Percentiles rank a stretch among this genome's conserved stretches.
Conservation (phyloP, 1,140 invertebrate genomes). For the Ctenoplectra terminalis region DNA sequence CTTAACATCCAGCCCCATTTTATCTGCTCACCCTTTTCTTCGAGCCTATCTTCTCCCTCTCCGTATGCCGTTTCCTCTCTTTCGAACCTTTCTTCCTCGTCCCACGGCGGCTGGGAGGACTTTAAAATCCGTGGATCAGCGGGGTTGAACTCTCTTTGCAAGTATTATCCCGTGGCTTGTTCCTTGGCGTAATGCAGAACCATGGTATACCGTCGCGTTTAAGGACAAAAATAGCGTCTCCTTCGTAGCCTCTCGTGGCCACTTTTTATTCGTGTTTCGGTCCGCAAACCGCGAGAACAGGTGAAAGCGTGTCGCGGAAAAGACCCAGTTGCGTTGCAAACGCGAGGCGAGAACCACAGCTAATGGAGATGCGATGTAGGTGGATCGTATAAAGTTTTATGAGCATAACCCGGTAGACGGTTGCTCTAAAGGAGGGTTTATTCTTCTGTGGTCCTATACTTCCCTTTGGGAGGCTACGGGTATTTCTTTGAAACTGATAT, state of each 20-base stretch:
- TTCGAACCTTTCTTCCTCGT: constrained; percentile 12
- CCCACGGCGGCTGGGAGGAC: neutral
- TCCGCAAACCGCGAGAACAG: constrained; percentile 36
- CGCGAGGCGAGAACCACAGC: constrained; percentile 58
- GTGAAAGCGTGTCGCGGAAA: constrained; percentile 46
- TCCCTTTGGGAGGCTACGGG: neutral
- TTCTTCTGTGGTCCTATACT: neutral
- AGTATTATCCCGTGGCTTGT: constrained; percentile 51
- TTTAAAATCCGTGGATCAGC: constrained; percentile 50
- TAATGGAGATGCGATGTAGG: constrained; percentile 78
- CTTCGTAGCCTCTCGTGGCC: constrained; percentile 12
- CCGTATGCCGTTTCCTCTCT: neutral
- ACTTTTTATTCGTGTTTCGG: constrained; percentile 39
- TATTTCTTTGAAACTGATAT: neutral
- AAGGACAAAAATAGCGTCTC: constrained; percentile 52
- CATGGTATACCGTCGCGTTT: constrained; percentile 44
- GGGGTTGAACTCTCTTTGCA: constrained; percentile 35
- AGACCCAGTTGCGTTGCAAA: constrained; percentile 54
- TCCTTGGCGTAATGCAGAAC: constrained; percentile 51
- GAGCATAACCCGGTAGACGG: constrained; percentile 43
- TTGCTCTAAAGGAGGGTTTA: neutral
- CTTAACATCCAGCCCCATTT: constrained; percentile 57
- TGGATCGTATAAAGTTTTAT: constrained; percentile 75
- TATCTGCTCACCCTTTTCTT: constrained; percentile 49
- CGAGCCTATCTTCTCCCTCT: constrained; percentile 39